phyloP scores from a whole-genome alignment of 1,140 invertebrate species.

The Brachionus calyciflorus region DNA sequence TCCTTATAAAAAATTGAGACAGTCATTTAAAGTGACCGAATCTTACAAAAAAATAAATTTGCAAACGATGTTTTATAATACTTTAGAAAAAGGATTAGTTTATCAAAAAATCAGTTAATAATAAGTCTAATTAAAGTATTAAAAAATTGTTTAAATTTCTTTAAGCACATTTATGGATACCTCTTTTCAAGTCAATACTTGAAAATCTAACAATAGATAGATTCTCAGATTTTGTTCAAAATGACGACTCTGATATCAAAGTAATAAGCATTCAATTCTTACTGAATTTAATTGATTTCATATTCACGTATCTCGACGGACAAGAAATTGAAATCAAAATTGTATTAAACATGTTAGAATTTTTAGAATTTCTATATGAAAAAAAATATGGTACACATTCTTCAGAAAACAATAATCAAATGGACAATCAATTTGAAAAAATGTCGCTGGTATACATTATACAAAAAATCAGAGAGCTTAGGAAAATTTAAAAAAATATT shows the following conservation, averaged over 20 bases:
- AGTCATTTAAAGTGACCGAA: too few species aligned
- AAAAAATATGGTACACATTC: not conserved
- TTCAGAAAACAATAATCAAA: not conserved
- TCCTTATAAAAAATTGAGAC: too few species aligned
- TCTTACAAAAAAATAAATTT: too few species aligned
- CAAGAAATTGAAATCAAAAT: not conserved
- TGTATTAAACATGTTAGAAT: not conserved
- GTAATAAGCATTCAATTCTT: not conserved
- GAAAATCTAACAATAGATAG: too few species aligned
- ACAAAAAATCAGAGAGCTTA: not conserved
- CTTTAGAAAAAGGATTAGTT: too few species aligned
- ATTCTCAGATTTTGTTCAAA: not conserved
- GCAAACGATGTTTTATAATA: too few species aligned
- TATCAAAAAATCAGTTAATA: too few species aligned
- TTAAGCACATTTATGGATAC: too few species aligned
- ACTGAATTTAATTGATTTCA: not conserved
- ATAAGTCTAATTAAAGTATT: too few species aligned
- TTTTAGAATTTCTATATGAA: not conserved
- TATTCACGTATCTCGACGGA: conserved; percentile 1
- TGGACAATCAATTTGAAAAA: not conserved
- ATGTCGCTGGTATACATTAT: not conserved
- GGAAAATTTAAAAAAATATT: too few species aligned
- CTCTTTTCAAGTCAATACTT: too few species aligned
- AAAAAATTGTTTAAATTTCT: too few species aligned
- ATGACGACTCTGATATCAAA: not conserved